Percentiles rank a stretch among this genome's conserved stretches.
Evolutionary conservation across 1,140 invertebrate genomes (phyloP).

Genomic region (Megalonaias nervosa): DNA sequence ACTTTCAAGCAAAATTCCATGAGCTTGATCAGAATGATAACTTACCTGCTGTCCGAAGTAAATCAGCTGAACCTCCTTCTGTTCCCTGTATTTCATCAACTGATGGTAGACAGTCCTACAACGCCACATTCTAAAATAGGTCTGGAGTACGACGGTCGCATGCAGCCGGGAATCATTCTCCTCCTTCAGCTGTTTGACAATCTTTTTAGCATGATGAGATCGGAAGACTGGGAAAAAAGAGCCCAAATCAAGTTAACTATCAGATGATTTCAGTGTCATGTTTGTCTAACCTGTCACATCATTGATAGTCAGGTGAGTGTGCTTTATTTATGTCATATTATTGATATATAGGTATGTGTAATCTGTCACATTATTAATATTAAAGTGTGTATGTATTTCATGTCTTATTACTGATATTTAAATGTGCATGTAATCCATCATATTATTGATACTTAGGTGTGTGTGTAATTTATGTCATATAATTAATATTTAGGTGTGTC

Average conservation of each 20-base stretch:
- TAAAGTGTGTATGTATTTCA: no score
- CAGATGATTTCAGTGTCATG: background rate
- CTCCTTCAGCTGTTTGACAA: constrained; percentile 17
- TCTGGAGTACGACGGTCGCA: constrained; percentile 61
- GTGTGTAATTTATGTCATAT: no score
- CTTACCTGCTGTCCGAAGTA: constrained; percentile 55
- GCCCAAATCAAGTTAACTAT: background rate
- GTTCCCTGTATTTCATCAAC: constrained; percentile 48
- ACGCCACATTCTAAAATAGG: constrained; percentile 63
- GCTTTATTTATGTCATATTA: no score
- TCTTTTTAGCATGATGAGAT: constrained; percentile 29
- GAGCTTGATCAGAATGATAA: background rate
- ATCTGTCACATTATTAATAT: no score
- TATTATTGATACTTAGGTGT: no score
- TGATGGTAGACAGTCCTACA: constrained; percentile 53
- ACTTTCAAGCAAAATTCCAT: no score
- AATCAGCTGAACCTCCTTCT: constrained; percentile 57
- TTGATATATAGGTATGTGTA: no score
- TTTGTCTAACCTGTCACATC: no score
- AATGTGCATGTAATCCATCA: no score
- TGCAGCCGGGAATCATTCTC: background rate
- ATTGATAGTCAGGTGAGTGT: no score
- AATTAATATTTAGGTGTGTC: no score
- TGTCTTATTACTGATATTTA: no score
- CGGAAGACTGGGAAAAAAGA: constrained; percentile 44